Evolutionary conservation across 2,888 invertebrate genomes (phyloP), one percentile per base, ranked within the genome.

Genomic region (Drosophila ustulata): DNA sequence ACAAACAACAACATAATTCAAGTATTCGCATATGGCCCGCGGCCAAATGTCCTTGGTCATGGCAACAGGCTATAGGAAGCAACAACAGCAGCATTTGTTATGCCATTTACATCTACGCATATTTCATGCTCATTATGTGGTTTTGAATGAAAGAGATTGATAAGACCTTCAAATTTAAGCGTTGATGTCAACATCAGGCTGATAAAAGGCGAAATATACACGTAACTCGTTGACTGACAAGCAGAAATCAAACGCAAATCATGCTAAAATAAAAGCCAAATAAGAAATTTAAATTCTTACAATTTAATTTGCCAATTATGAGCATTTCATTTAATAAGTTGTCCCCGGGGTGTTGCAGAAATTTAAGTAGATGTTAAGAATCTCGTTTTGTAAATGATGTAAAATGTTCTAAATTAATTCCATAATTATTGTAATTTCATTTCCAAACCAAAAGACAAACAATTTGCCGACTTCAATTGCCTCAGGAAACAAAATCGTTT

Each of bases 51-150:
- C 37, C 67, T 72, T 61, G 59, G 51, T 39, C 57, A 28, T 45
- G 55, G 46, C 46, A 59, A 32, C 43, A 32, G 25, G 13, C 39
- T 6, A 41, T 4, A 6, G 7, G 7, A 30, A 30, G 30, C 30
- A 6, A n/a, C 34, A 34, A 26, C 6, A 53, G 41, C 59, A 52
- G 39, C 56, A 26, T 49, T 62, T 49, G 18, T 46, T 62, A 25
- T 72, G 37, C 67, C 47, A 49, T 56, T 56, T 63, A 43, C 49
- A 71, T 63, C 83, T 73, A 25, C 28, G 23, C 53, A 62, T 76
- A 58, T 53, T 70, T 59, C 46, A 43, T 30, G 62, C 55, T 74
- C 34, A 67, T 67, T 58, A 56, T 47, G 52, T 49, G 8, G 8
- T 32, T n/a, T 11, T 32, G 18, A 53, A 45, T 28, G 9, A 8